phyloP scores from a whole-genome alignment of 2,888 invertebrate genomes.

The Sesia bembeciformis region DNA sequence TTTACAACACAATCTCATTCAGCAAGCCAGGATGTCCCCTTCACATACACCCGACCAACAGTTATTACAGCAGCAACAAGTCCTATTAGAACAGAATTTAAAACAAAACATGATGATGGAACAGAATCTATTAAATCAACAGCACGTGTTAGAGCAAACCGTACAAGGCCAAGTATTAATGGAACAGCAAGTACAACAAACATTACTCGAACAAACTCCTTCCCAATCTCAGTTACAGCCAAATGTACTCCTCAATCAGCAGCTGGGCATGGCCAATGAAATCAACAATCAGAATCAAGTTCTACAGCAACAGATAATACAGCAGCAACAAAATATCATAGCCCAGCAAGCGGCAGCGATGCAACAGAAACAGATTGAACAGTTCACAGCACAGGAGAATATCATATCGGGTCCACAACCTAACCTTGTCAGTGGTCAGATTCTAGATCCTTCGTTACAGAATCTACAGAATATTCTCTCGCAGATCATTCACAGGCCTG shows the following conservation, averaged over 20 bases:
- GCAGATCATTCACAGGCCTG: slow-evolving; percentile 64
- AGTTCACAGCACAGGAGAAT: slow-evolving; percentile 48
- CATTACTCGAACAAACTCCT: slow-evolving; percentile 31
- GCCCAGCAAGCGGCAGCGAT: slow-evolving; percentile 64
- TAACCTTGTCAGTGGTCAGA: slow-evolving; percentile 52
- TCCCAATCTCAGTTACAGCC: slow-evolving; percentile 46
- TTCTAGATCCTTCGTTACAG: slow-evolving; percentile 68
- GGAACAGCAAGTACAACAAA: slow-evolving; percentile 48
- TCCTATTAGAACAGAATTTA: slow-evolving; percentile 41
- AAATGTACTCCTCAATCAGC: slow-evolving; percentile 38
- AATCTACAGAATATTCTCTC: slow-evolving; percentile 60
- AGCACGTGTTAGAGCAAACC: slow-evolving; percentile 52
- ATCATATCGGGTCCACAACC: slow-evolving; percentile 41
- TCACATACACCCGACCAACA: slow-evolving; percentile 38
- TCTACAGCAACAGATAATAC: slow-evolving; percentile 70
- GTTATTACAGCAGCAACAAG: slow-evolving; percentile 12
- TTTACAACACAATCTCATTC: slow-evolving; percentile 74
- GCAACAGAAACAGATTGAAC: slow-evolving; percentile 62
- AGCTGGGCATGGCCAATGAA: slow-evolving; percentile 41
- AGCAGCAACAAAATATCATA: slow-evolving; percentile 61
- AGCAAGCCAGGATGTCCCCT: slow-evolving; percentile 60
- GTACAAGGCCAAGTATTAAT: slow-evolving; percentile 47
- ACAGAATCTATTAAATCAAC: slow-evolving; percentile 63
- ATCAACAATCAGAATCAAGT: slow-evolving; percentile 63
- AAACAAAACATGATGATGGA: slow-evolving; percentile 60